Conservation (phyloP, 1,140 invertebrate species). For the Leptopilina boulardi region DNA sequence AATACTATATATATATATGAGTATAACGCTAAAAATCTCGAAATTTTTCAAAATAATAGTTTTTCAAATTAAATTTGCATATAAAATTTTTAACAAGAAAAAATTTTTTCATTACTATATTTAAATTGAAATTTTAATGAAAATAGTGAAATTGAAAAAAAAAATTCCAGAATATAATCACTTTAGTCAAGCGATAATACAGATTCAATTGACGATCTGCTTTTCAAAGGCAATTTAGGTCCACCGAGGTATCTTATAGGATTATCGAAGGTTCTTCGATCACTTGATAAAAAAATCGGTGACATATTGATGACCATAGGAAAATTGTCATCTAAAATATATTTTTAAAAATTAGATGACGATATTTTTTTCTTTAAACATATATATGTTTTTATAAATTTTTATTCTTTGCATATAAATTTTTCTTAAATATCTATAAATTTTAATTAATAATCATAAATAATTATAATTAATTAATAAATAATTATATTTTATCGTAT, state of each 20-base stretch:
- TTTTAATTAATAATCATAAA: not conserved
- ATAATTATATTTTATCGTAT: no score
- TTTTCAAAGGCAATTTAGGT: conserved; percentile 76
- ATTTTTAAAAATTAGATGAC: conserved; percentile 58
- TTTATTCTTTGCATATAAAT: conserved; percentile 31
- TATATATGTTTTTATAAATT: conserved; percentile 39
- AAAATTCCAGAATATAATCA: conserved; percentile 1
- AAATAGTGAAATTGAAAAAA: not conserved
- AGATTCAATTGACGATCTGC: conserved; percentile 81
- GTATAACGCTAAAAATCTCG: no score
- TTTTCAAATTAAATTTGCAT: no score
- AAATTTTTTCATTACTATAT: no score
- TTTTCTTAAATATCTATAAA: not conserved
- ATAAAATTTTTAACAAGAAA: no score
- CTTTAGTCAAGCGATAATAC: conserved; percentile 82
- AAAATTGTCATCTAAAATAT: not conserved
- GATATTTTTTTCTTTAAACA: conserved; percentile 26
- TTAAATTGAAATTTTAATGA: no score
- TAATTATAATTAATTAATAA: no score
- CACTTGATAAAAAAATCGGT: conserved; percentile 77
- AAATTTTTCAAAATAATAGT: no score
- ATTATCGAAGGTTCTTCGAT: conserved; percentile 80
- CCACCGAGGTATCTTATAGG: conserved; percentile 85
- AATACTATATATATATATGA: no score
- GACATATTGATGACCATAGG: conserved; percentile 58